Evolutionary conservation across 2,888 invertebrate species (phyloP).

Genomic region (Malachius bipustulatus): DNA sequence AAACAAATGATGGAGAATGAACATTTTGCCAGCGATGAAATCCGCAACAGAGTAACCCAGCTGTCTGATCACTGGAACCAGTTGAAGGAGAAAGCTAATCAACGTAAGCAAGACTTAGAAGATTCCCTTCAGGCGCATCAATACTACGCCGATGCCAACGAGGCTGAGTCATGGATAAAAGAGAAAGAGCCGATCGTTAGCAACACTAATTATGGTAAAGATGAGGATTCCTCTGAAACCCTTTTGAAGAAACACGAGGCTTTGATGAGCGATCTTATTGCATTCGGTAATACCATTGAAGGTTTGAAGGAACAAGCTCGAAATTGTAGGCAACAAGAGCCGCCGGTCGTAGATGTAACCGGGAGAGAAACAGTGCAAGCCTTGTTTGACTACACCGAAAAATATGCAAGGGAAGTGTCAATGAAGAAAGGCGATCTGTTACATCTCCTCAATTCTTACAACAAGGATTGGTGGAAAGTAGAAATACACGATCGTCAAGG

Average conservation of each 20-base stretch:
- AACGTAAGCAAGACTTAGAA: conserved; percentile 88
- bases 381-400: conserved; percentile 96
- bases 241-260: conserved; percentile 97
- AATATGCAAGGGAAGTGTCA: conserved; percentile 96
- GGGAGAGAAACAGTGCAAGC: conserved; percentile 98
- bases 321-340: conserved; percentile 93
- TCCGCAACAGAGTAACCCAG: conserved; percentile 66
- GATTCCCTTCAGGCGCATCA: conserved; percentile 98
- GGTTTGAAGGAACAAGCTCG: conserved; percentile 85
- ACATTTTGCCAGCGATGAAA: conserved; percentile 95
- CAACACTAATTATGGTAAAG: conserved; percentile 93
- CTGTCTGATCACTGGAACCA: conserved; percentile 86
- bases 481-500: conserved; percentile 96
- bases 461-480: conserved; percentile 99
- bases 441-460: conserved; percentile 93
- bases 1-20: conserved; percentile 81
- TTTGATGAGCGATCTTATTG: conserved; percentile 90
- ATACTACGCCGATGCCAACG: conserved; percentile 99
- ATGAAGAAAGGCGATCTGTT: conserved; percentile 99
- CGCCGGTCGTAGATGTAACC: conserved; percentile 86
- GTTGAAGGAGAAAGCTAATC: conserved; percentile 71
- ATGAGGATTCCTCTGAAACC: conserved; percentile 97
- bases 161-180: conserved; percentile 97
- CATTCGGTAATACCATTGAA: conserved; percentile 92
- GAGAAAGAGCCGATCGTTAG: conserved; percentile 97